Evolutionary conservation across 2,888 invertebrate genomes (phyloP).

Genomic region (Meteorus cinctellus): DNA sequence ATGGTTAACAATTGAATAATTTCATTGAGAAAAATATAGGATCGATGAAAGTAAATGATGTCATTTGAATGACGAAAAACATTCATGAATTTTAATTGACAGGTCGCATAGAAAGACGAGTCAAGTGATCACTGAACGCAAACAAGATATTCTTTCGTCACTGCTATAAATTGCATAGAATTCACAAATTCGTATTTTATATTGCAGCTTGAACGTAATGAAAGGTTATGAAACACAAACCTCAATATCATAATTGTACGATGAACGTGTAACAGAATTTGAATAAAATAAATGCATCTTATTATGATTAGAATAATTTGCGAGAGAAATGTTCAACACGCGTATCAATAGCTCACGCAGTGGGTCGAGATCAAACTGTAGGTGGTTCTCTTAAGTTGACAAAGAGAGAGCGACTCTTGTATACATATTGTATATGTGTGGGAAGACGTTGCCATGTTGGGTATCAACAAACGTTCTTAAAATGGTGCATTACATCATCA

Average conservation of each 20-base stretch:
- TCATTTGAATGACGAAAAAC: not conserved
- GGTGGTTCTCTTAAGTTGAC: conserved; percentile 44
- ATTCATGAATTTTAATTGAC: not conserved
- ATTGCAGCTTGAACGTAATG: not conserved
- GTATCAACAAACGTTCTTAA: conserved; percentile 63
- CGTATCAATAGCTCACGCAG: conserved; percentile 46
- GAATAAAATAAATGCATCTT: conserved; percentile 63
- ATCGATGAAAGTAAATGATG: not conserved
- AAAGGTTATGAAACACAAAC: conserved; percentile 50
- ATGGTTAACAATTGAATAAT: not conserved
- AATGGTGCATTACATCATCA: conserved; percentile 69
- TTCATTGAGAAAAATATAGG: not conserved
- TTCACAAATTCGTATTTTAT: not conserved
- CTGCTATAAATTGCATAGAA: not conserved
- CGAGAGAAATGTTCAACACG: conserved; percentile 33
- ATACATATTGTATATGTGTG: conserved; percentile 50
- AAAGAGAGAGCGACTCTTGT: conserved; percentile 32
- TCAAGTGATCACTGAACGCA: not conserved
- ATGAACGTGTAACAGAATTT: conserved; percentile 45
- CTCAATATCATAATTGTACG: conserved; percentile 57
- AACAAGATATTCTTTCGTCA: conserved; percentile 7
- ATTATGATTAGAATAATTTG: conserved; percentile 48
- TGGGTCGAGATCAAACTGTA: conserved; percentile 50
- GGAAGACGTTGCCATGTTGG: conserved; percentile 64
- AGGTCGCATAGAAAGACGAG: not conserved